Evolutionary conservation across 2,888 invertebrate genomes (phyloP).

Genomic region (Pristionchus exspectatus): DNA sequence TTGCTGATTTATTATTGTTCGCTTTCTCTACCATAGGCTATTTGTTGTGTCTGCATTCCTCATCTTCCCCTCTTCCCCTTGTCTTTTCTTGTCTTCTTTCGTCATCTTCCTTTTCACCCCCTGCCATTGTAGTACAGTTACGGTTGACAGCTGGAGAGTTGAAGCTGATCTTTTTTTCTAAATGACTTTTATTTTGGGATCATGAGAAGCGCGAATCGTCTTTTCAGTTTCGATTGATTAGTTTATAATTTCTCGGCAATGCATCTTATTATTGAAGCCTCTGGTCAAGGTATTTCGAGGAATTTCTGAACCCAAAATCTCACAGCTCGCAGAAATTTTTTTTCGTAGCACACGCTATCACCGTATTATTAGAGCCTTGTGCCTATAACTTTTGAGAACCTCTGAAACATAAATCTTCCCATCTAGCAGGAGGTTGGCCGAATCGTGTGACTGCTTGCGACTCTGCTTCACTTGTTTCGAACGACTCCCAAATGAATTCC

Average conservation of each 20-base stretch:
- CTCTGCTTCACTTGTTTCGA: not conserved
- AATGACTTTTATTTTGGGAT: too few relatives aligned
- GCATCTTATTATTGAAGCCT: too few relatives aligned
- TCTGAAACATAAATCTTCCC: not conserved
- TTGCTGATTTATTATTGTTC: constrained; percentile 26
- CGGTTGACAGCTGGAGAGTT: not conserved
- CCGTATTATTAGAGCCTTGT: not conserved
- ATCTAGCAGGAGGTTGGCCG: not conserved
- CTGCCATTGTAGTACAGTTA: not conserved
- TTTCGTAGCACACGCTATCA: not conserved
- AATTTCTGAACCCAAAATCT: too few relatives aligned
- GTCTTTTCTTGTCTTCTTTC: not conserved
- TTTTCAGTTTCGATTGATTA: too few relatives aligned
- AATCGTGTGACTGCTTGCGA: not conserved
- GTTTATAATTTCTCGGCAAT: too few relatives aligned
- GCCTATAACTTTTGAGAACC: not conserved
- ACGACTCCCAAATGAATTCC: constrained; percentile 48
- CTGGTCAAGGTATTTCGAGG: too few relatives aligned
- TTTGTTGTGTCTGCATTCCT: constrained; percentile 10
- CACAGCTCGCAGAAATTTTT: not conserved
- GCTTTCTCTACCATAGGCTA: not conserved
- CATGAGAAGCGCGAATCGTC: too few relatives aligned
- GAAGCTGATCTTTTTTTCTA: too few relatives aligned
- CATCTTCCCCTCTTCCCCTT: not conserved
- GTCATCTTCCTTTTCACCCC: not conserved